Base-by-base conservation (phyloP, 2,113 vertebrate species). In the Rhynchomys soricoides region DNA sequence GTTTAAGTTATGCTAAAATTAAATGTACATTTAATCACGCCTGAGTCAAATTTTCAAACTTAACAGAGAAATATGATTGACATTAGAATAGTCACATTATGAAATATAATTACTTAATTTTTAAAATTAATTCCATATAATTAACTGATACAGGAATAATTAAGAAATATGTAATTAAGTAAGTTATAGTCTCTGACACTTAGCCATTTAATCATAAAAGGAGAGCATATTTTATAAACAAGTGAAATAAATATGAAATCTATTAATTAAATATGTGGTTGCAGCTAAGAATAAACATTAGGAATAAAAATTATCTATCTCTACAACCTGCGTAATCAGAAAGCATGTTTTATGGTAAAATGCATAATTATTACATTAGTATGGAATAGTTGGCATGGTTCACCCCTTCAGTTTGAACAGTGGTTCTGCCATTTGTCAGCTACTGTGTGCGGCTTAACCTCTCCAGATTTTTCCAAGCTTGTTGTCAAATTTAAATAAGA, bases 61-160 rank as follows among this genome's bases (percentile, higher is more conserved):
- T 95, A 94, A 94, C 52, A 66, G 90, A 85, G 81, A 96, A 97
- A 95, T 34, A 0, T 68, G 90, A 93, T 93, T 96, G 95, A 95
- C 66, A 81, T 24, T 86, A 79, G 89, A 74, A 94, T 45, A 95
- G 96, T 91, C 96, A 92, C 98, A 87, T 74, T 40, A 8, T 94
- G 98, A 96, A 90, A 95, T 97, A 96, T 93, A 97, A 98, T 98
- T 97, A 98, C 97, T 97, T 98, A 97, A 95, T 95, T 97, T 97
- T 97, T 88, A 93, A 96, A 98, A 98, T 98, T 97, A 98, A 98
- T 96, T 97, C 93, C 95, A 95, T 93, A 88, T 96, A 93, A 97
- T 95, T 98, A 98, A 97, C 96, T 98, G 98, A 98, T 97, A 97
- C 71, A 71, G 97, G 95, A 98, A 98, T 98, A 97, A 98, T 98